These are phyloP conservation scores for Tetragonisca angustula DNA, from an alignment of 2,888 invertebrate genomes.

Conservation along the genomic window DNA sequence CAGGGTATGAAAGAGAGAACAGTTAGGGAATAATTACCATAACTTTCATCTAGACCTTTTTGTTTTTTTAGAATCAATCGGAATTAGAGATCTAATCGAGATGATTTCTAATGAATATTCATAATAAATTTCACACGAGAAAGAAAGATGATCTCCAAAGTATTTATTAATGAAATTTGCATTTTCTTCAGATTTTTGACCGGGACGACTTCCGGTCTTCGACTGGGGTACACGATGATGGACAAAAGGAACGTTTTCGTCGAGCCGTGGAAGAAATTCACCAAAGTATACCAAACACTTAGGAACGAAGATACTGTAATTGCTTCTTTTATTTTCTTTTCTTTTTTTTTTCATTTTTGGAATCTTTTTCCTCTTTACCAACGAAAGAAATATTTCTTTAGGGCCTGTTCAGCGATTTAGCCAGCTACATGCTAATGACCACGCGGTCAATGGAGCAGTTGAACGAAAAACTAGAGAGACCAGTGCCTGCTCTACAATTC, in stretches of 20 bases:
- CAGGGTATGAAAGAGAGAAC: too few species aligned
- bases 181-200: constrained; percentile 72
- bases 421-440: constrained; percentile 85
- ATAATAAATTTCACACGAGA: too few species aligned
- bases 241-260: constrained; percentile 60
- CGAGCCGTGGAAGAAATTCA: constrained; percentile 72
- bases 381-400: constrained; percentile 65
- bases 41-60: too few species aligned
- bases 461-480: constrained; percentile 83
- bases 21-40: too few species aligned
- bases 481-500: constrained; percentile 85
- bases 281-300: constrained; percentile 72
- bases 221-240: constrained; percentile 71
- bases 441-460: constrained; percentile 85
- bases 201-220: constrained; percentile 72
- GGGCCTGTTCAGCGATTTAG: constrained; percentile 85
- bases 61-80: too few species aligned
- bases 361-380: too few species aligned
- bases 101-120: too few species aligned
- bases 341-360: too few species aligned
- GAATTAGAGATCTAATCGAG: too few species aligned
- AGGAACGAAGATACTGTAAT: constrained; percentile 77
- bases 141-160: too few species aligned
- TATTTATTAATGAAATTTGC: neutral
- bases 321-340: neutral